Percentiles rank a stretch among this genome's conserved stretches.
Conservation (phyloP, 2,888 invertebrate species). For the Drosophila birchii region DNA sequence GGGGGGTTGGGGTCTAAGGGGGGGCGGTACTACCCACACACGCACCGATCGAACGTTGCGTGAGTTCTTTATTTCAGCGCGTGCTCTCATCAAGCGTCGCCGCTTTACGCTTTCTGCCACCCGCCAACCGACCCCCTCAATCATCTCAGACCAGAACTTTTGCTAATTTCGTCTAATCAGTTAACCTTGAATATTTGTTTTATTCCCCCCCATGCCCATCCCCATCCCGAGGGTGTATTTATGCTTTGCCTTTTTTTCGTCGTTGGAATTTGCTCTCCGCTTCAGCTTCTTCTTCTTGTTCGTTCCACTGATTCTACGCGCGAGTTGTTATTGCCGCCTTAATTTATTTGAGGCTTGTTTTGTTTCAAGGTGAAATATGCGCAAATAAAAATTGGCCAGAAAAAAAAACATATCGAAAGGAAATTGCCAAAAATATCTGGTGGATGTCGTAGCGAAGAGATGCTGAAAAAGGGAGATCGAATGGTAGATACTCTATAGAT, state of each 20-base stretch:
- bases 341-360: constrained; percentile 76
- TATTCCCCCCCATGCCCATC: constrained; percentile 22
- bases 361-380: constrained; percentile 78
- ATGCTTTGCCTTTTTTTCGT: constrained; percentile 57
- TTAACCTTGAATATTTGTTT: constrained; percentile 79
- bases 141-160: constrained; percentile 71
- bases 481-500: not conserved
- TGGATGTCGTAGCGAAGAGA: not conserved
- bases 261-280: constrained; percentile 62
- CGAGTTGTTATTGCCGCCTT: constrained; percentile 55
- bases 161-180: constrained; percentile 81
- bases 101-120: not conserved
- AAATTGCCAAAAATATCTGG: constrained; percentile 43
- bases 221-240: constrained; percentile 50
- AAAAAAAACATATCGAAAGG: constrained; percentile 46
- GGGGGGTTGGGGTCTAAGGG: not conserved
- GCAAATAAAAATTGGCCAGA: constrained; percentile 61
- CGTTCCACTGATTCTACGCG: constrained; percentile 32
- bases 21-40: constrained; percentile 48
- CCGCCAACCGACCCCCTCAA: constrained; percentile 44
- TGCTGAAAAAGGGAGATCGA: not conserved
- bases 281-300: constrained; percentile 2
- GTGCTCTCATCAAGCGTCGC: constrained; percentile 66
- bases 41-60: constrained; percentile 63
- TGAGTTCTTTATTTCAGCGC: constrained; percentile 70